Evolutionary conservation across 2,888 invertebrate species (phyloP).

Genomic region (Tuta absoluta): DNA sequence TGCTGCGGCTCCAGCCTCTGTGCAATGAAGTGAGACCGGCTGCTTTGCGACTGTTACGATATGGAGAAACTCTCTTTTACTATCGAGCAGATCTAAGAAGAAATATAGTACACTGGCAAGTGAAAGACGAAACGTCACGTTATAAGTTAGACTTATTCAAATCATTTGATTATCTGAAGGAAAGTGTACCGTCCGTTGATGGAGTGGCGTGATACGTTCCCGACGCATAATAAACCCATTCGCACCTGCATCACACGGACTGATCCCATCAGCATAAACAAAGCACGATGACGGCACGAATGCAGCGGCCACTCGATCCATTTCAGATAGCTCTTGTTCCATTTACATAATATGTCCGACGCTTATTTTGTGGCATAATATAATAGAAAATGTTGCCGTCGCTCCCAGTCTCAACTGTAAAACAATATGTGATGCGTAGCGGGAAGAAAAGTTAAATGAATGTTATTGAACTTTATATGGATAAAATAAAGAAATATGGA

Average conservation of each 20-base stretch:
- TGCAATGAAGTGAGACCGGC: conserved; percentile 32
- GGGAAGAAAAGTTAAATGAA: not conserved
- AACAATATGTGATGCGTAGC: not conserved
- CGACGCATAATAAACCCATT: conserved; percentile 41
- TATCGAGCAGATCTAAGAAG: not conserved
- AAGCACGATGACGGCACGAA: conserved; percentile 34
- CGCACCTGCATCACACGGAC: conserved; percentile 45
- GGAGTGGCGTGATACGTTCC: conserved; percentile 11
- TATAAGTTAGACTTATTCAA: not conserved
- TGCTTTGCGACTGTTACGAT: not conserved
- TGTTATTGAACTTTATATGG: not conserved
- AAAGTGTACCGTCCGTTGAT: conserved; percentile 4
- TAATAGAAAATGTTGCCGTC: conserved; percentile 2
- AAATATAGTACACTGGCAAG: conserved; percentile 3
- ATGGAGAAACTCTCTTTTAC: not conserved
- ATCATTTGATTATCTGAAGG: conserved; percentile 3
- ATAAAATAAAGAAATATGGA: not conserved
- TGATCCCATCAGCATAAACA: conserved; percentile 50
- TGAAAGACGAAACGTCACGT: not conserved
- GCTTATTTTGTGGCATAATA: not conserved
- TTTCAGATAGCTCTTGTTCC: conserved; percentile 23
- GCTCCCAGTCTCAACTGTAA: not conserved
- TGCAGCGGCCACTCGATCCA: conserved; percentile 26
- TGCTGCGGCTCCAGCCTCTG: conserved; percentile 56
- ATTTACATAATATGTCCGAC: conserved; percentile 19